Evolutionary conservation across 2,888 invertebrate species (phyloP).

Genomic region (Temnothorax rugatulus): DNA sequence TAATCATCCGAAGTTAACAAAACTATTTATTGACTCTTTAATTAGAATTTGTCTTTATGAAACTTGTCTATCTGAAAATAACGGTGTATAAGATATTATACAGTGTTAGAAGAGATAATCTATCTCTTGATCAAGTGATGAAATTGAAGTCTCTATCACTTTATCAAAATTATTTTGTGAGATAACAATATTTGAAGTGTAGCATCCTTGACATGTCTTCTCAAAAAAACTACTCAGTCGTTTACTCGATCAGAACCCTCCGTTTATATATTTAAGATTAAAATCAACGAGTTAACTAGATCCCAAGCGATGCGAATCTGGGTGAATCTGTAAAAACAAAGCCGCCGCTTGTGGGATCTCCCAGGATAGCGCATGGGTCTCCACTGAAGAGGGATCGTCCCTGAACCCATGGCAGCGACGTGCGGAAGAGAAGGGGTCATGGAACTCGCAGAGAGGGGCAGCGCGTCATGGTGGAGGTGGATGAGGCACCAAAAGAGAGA

Average conservation of each 20-base stretch:
- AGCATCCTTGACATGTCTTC: background rate
- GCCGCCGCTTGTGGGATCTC: conserved; percentile 67
- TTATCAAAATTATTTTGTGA: conserved; percentile 1
- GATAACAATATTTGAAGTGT: background rate
- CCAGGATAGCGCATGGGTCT: conserved; percentile 72
- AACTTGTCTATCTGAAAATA: background rate
- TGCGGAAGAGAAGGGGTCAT: conserved; percentile 77
- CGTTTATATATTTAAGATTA: background rate
- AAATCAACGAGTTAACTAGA: background rate
- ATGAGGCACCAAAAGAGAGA: conserved; percentile 65
- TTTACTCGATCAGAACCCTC: background rate
- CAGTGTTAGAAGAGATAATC: background rate
- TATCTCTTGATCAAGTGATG: background rate
- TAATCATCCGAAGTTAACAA: background rate
- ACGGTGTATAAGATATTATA: background rate
- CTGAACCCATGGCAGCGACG: conserved; percentile 79
- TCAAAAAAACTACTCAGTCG: background rate
- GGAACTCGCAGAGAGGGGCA: conserved; percentile 64
- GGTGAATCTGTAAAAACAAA: conserved; percentile 58
- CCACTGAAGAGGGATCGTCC: conserved; percentile 80
- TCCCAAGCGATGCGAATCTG: conserved; percentile 30
- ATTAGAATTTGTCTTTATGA: background rate
- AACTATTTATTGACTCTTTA: background rate
- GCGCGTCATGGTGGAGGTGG: conserved; percentile 63
- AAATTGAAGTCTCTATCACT: background rate